A percentile compares a stretch with the other conserved stretches of the same genome.
Evolutionary conservation across 2,888 invertebrate genomes (phyloP).

Genomic region (Ochropleura leucogaster): DNA sequence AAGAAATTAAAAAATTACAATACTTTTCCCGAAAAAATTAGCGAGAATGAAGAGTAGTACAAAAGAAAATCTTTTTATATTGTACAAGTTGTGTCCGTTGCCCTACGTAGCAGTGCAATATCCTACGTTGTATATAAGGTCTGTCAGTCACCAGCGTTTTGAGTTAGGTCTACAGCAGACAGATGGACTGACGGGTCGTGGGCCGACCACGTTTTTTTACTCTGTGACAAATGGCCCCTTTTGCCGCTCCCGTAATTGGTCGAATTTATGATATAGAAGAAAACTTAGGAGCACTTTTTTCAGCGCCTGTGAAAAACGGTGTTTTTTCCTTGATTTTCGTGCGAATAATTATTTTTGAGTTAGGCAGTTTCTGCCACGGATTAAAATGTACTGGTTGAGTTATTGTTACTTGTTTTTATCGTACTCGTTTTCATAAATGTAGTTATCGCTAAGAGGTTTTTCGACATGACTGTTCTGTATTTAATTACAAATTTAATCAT

Average conservation of each 20-base stretch:
- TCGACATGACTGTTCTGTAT: not conserved
- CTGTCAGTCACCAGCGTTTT: slow-evolving; percentile 83
- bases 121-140: slow-evolving; percentile 80
- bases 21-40: slow-evolving; percentile 13
- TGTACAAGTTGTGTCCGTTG: slow-evolving; percentile 49
- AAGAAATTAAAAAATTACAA: not conserved
- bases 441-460: not conserved
- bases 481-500: not conserved
- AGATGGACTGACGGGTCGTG: slow-evolving; percentile 84
- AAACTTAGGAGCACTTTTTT: slow-evolving; percentile 64
- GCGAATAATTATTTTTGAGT: slow-evolving; percentile 41
- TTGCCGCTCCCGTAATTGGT: slow-evolving; percentile 82
- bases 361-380: slow-evolving; percentile 23
- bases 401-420: slow-evolving; percentile 12
- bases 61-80: slow-evolving; percentile 36
- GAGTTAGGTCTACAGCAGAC: slow-evolving; percentile 82
- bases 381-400: slow-evolving; percentile 17
- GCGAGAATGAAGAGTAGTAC: slow-evolving; percentile 28
- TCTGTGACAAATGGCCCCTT: slow-evolving; percentile 84
- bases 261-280: slow-evolving; percentile 78
- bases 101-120: slow-evolving; percentile 69
- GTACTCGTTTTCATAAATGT: not conserved
- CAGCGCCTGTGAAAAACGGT: slow-evolving; percentile 37
- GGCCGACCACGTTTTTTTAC: slow-evolving; percentile 78
- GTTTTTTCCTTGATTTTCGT: slow-evolving; percentile 30